Evolutionary conservation across 2,888 invertebrate species (phyloP), one percentile per base, ranked within the genome.

Genomic region (Bugula neritina): DNA sequence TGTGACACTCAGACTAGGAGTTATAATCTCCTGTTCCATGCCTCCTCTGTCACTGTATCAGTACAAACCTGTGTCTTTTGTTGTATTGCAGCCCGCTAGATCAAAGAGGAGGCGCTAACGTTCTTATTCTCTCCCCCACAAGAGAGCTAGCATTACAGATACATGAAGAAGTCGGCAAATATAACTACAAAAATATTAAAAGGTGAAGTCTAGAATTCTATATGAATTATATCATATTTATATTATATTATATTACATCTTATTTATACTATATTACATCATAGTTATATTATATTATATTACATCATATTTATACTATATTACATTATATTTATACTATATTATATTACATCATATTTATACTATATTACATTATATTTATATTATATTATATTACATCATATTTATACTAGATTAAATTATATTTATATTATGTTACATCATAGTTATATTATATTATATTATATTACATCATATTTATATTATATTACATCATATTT

Each of bases 101-200:
- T 0, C 81, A 92, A 77, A 86, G 94, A 29, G 87, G 86, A 23
- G 94, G 95, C 0, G 93, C 96, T 0, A 92, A 91, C 72, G 92
- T 93, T 0, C 86, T 97, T 3, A 88, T 97, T 10, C 87, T 97
- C 85, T 94, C 95, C 0, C 96, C 96, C 1, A 97, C 96, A 0
- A 88, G 96, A 77, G 96, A 97, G 84, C 86, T 97, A 69, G 96
- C 96, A 0, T 85, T 93, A 31, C 97, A 97, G 84, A 96, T 97
- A 78, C 91, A 95, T 78, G 90, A 90, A 77, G 96, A 97, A 86
- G 91, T 92, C 0, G 88, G 89, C 23, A 97, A 95, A 83, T 96
- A 94, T 81, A 87, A 89, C 13, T 96, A 95, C 80, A 90, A 88
- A 78, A 90, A 89, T n/a, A 95, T 96, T 43, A 78, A 79, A 83